These are phyloP conservation scores for Dufourea novaeangliae DNA, from an alignment of 1,140 invertebrate genomes.

Conservation along the genomic window DNA sequence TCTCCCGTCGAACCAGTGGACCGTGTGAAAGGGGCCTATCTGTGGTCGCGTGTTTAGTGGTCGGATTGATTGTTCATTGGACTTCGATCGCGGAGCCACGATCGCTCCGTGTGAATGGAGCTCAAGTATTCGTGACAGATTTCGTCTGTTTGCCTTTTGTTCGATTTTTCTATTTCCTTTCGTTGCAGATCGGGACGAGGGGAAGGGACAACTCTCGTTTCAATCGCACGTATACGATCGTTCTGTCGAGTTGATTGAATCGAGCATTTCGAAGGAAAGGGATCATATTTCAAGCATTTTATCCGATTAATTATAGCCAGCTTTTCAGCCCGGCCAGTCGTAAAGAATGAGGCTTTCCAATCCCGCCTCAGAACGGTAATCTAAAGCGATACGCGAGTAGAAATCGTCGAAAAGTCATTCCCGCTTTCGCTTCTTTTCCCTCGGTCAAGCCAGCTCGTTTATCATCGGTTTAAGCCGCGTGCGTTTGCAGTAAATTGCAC, in stretches of 20 bases:
- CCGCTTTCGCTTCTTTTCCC: conserved; percentile 58
- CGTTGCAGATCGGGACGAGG: too few relatives aligned
- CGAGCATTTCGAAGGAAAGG: neutral
- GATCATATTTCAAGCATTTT: conserved; percentile 24
- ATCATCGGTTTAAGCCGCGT: conserved; percentile 64
- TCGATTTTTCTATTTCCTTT: neutral
- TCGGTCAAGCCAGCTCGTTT: conserved; percentile 61
- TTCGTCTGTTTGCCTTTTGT: neutral
- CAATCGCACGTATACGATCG: neutral
- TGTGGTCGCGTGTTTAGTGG: conserved; percentile 12
- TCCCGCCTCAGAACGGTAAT: conserved; percentile 41
- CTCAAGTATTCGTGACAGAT: neutral
- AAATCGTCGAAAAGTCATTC: conserved; percentile 64
- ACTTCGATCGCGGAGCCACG: conserved; percentile 3
- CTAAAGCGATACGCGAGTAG: conserved; percentile 52
- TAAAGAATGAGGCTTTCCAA: conserved; percentile 39
- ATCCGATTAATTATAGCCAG: conserved; percentile 44
- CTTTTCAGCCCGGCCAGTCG: neutral
- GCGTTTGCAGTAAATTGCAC: conserved; percentile 62
- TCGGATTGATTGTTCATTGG: conserved; percentile 19
- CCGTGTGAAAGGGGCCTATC: conserved; percentile 36
- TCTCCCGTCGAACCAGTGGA: conserved; percentile 20
- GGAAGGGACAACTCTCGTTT: too few relatives aligned
- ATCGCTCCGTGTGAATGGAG: neutral
- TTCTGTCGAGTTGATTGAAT: neutral